phyloP scores from a whole-genome alignment of 2,797 vertebrate genomes.

The Cyprinodon diabolis region DNA sequence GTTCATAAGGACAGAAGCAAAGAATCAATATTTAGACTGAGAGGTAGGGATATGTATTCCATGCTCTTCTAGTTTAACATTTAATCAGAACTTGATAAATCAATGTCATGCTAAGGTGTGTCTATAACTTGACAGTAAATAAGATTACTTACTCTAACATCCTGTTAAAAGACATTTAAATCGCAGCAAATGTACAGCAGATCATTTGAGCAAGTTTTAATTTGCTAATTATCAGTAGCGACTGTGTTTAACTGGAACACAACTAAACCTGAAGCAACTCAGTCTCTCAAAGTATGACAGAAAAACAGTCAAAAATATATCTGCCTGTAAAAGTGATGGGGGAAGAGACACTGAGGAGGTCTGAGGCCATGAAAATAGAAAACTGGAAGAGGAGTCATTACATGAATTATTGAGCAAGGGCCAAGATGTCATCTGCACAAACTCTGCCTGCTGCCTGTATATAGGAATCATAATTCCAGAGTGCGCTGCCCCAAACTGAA shows the following conservation, averaged over 20 bases:
- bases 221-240: background rate
- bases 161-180: background rate
- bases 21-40: background rate
- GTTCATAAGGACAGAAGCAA: background rate
- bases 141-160: background rate
- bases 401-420: conserved; percentile 23
- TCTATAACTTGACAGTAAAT: background rate
- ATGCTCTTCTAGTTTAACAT: background rate
- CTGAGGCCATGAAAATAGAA: conserved; percentile 10
- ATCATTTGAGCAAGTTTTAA: background rate
- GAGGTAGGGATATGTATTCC: background rate
- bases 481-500: conserved; percentile 13
- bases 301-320: conserved; percentile 23
- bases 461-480: conserved; percentile 3
- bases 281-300: conserved; percentile 21
- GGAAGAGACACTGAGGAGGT: conserved; percentile 4
- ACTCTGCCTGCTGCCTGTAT: conserved; percentile 3
- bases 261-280: conserved; percentile 5
- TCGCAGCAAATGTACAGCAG: background rate
- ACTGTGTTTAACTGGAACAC: conserved; percentile 2
- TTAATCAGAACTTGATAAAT: background rate
- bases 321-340: conserved; percentile 10
- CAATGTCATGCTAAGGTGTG: background rate
- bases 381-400: conserved; percentile 16
- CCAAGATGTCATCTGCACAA: conserved; percentile 22